Evolutionary conservation across 2,113 vertebrate species (phyloP), one percentile per base, ranked within the genome.

Genomic region (Brachyhypopomus gauderio): DNA sequence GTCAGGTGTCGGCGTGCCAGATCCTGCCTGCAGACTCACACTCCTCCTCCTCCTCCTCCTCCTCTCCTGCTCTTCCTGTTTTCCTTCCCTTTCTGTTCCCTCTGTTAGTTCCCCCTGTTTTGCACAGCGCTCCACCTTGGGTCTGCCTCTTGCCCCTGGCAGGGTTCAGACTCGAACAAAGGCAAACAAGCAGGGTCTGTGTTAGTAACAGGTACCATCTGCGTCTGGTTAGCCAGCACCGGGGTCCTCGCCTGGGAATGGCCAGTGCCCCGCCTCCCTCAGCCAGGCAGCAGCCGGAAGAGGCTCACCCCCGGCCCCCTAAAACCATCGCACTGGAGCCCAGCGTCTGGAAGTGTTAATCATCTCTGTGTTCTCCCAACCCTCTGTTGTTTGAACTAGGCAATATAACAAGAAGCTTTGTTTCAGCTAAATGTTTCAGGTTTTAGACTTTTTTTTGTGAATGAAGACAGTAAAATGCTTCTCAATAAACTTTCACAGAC

Each of bases 141-240:
- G 30, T 78, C 86, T 67, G 82, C 72, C 77, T 87, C 78, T 88
- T 75, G 87, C 89, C 86, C 88, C 84, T 67, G 91, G 86, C 85
- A 84, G 79, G n/a, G 59, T 89, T 88, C 80, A 84, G 62, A 87
- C 83, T 91, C 81, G 89, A 88, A 90, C 89, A 91, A 92, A 91
- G 89, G 83, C 85, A 88, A 89, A 89, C 86, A 89, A 86, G 86
- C 81, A 67, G 81, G 75, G 86, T 80, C 73, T 88, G 87, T 89
- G 86, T 89, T 81, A 76, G 85, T 89, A 90, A 90, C 90, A 91
- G 91, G 90, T 91, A 91, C 90, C 90, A 91, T 92, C 87, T 92
- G 92, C 86, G 80, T 90, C 85, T 90, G 80, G 86, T 91, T 92
- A 91, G 87, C 81, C 66, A 79, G 85, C 86, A 79, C 80, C 73